Evolutionary conservation across 2,888 invertebrate species (phyloP).

Genomic region (Eumacrocentrus americanus): DNA sequence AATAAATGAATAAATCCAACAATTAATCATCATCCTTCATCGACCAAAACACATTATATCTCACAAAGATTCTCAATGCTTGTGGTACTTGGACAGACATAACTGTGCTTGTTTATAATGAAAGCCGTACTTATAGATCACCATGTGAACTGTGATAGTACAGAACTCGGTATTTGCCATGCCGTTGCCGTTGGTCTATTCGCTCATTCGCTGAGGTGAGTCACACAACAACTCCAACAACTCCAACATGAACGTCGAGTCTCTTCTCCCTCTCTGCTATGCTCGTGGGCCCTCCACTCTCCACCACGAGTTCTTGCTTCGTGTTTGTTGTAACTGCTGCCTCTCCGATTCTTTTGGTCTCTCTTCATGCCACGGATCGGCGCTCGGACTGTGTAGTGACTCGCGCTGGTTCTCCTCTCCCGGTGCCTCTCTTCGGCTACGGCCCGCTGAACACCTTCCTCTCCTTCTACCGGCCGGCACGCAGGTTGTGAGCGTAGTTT

Average conservation of each 20-base stretch:
- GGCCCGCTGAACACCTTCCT: conserved; percentile 44
- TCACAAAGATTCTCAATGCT: not conserved
- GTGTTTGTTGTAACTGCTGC: too few species aligned
- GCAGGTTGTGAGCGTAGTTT: conserved; percentile 54
- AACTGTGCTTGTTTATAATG: conserved; percentile 15
- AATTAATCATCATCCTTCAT: conserved; percentile 21
- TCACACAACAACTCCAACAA: conserved; percentile 46
- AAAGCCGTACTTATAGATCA: conserved; percentile 16
- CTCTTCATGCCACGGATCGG: not conserved
- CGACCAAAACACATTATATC: not conserved
- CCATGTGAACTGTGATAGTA: conserved; percentile 15
- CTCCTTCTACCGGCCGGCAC: conserved; percentile 35
- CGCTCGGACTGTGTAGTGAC: conserved; percentile 7
- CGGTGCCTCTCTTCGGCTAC: conserved; percentile 41
- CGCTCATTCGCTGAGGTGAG: conserved; percentile 50
- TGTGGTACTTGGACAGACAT: conserved; percentile 12
- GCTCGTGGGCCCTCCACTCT: conserved; percentile 14
- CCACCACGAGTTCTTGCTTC: conserved; percentile 1
- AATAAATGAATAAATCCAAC: conserved; percentile 4
- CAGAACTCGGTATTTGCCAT: conserved; percentile 42
- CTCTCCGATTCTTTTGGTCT: conserved; percentile 19
- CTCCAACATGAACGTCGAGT: not conserved
- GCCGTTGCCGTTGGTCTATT: conserved; percentile 47
- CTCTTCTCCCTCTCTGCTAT: not conserved
- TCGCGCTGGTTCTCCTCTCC: conserved; percentile 17